Evolutionary conservation across 2,113 vertebrate genomes (phyloP), one percentile per base, ranked within the genome.

Genomic region (Myxocyprinus asiaticus): DNA sequence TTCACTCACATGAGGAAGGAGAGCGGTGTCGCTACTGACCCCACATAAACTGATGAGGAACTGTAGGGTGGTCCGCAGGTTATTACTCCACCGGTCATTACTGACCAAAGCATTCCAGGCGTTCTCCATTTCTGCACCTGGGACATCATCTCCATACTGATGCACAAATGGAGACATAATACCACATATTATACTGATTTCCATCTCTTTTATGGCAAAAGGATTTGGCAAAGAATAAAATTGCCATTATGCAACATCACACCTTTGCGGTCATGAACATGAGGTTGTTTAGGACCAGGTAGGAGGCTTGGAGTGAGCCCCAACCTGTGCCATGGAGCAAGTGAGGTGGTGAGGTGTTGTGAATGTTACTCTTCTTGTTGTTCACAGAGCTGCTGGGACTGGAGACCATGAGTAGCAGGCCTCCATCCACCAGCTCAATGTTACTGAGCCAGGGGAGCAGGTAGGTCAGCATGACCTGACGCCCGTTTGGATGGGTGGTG

Each of bases 191-290:
- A 33, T 33, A 33, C 22, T 33, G 6, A 45, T 12, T 58, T 44
- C 9, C 42, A 7, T 42, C 3, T 6, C 48, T 6, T 50, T 9
- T 55, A 47, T 3, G 66, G 7, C 22, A 33, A 33, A 33, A 33
- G 22, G 22, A 33, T 33, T 33, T 17, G 12, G 6, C 22, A 15
- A 17, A 0, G 15, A 6, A 42, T 33, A n/a, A 1, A 48, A 9
- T 11, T 55, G 33, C 11, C 11, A 43, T 67, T 11, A 12, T 56
- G 53, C 7, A n/a, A 4, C 5, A 14, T 15, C 44, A 10, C 92
- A 99, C 98, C 96, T 99, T 99, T 75, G 98, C 98, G 0, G 97
- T 99, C 97, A 99, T 99, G 86, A 98, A 99, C 98, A 99, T 98
- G 87, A 99, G 96, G 91, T 99, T 99, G 91, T 99, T 99, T 74